Percentiles rank a stretch among this genome's conserved stretches.
phyloP scores from a whole-genome alignment of 2,797 vertebrate species.

The Fratercula arctica region DNA sequence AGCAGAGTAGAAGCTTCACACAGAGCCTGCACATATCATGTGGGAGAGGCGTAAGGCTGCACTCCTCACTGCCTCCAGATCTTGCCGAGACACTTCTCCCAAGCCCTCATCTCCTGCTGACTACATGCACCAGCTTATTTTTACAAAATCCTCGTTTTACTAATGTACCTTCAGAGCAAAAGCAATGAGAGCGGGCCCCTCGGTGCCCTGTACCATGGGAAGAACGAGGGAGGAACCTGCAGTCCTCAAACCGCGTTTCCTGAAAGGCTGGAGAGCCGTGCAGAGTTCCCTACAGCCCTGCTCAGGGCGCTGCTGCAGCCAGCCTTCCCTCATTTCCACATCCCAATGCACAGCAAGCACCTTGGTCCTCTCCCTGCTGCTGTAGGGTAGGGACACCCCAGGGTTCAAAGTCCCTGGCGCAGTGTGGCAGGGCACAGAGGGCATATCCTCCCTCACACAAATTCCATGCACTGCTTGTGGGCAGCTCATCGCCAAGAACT shows the following conservation, averaged over 20 bases:
- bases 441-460: not conserved
- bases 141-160: not conserved
- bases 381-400: accelerated
- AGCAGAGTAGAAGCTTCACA: not conserved
- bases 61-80: not conserved
- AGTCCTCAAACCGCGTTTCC: not conserved
- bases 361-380: not conserved
- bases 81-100: not conserved
- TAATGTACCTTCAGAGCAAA: not conserved
- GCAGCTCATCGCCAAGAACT: not conserved
- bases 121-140: not conserved
- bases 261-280: not conserved
- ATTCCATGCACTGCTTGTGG: accelerated
- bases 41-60: not conserved
- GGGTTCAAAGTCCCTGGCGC: accelerated
- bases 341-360: not conserved
- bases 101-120: not conserved
- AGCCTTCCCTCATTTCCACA: not conserved
- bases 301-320: not conserved
- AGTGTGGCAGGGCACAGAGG: not conserved
- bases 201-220: not conserved
- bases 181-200: not conserved
- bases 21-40: not conserved
- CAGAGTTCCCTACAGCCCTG: not conserved
- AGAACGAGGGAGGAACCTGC: not conserved